Conservation (phyloP, 1,140 invertebrate genomes). For the Sogatella furcifera region DNA sequence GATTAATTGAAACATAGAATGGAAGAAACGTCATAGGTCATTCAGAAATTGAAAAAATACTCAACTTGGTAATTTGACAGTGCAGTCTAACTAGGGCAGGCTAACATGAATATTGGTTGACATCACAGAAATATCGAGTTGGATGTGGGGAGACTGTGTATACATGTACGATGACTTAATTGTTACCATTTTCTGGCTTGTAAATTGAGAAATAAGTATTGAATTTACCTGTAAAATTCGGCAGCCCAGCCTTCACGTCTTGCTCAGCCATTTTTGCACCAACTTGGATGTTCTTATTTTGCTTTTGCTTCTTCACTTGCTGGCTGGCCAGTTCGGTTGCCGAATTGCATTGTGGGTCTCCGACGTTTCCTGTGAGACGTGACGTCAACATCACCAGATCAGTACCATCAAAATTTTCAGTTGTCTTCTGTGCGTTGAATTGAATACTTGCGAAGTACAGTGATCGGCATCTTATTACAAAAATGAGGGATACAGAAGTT, state of each 20-base stretch:
- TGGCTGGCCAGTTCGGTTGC: slow-evolving; percentile 1
- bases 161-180: background rate
- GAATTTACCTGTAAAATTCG: slow-evolving; percentile 40
- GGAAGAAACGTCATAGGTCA: background rate
- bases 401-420: background rate
- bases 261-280: slow-evolving; percentile 49
- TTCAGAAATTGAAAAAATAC: background rate
- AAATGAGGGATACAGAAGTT: slow-evolving; percentile 29
- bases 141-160: slow-evolving; percentile 21
- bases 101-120: background rate
- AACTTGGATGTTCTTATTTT: slow-evolving; percentile 26
- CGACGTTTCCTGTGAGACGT: background rate
- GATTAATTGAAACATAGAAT: background rate
- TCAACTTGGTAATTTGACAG: background rate
- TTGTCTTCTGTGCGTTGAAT: background rate
- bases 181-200: slow-evolving; percentile 14
- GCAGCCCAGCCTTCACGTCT: slow-evolving; percentile 42
- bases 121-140: slow-evolving; percentile 21
- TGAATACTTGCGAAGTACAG: background rate
- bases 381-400: background rate
- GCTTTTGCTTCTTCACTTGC: too few species aligned
- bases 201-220: background rate
- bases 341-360: slow-evolving; percentile 16
- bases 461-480: background rate
- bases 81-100: too few species aligned